Conservation (phyloP, 2,888 invertebrate species). For the Oxystoma pomonae region DNA sequence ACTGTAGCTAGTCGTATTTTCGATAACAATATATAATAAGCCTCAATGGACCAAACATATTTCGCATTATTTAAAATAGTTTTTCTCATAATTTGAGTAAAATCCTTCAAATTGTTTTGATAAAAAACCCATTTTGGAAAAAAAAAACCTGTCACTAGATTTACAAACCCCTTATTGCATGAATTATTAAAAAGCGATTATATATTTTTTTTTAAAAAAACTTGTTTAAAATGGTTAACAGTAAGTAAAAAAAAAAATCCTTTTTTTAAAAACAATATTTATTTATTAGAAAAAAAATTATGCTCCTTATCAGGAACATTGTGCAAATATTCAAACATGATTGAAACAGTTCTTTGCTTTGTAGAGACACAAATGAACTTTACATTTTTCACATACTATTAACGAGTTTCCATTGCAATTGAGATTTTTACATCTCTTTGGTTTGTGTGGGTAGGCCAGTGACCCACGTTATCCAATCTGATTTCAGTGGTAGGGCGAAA, state of each 20-base stretch:
- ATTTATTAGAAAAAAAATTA: background rate
- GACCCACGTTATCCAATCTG: conserved; percentile 2
- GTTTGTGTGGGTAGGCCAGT: conserved; percentile 4
- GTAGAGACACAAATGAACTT: conserved; percentile 7
- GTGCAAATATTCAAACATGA: conserved; percentile 3
- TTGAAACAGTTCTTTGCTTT: conserved; percentile 12
- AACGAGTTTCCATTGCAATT: conserved; percentile 9
- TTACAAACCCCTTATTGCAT: background rate
- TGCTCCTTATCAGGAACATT: conserved; percentile 9
- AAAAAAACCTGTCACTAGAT: too few relatives aligned
- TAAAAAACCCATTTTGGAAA: too few relatives aligned
- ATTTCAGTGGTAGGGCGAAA: too few relatives aligned
- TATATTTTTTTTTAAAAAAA: background rate
- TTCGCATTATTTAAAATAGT: too few relatives aligned
- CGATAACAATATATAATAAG: too few relatives aligned
- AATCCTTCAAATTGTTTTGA: too few relatives aligned
- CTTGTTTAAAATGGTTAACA: background rate
- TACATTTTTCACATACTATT: conserved; percentile 12
- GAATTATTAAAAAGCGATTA: background rate
- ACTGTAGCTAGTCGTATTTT: too few relatives aligned
- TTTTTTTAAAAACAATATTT: background rate
- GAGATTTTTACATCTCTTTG: conserved; percentile 12
- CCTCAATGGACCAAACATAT: too few relatives aligned
- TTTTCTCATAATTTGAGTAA: too few relatives aligned
- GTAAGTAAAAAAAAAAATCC: background rate